Evolutionary conservation across 2,113 vertebrate genomes (phyloP), one percentile per base, ranked within the genome.

Genomic region (Vireo altiloquus): DNA sequence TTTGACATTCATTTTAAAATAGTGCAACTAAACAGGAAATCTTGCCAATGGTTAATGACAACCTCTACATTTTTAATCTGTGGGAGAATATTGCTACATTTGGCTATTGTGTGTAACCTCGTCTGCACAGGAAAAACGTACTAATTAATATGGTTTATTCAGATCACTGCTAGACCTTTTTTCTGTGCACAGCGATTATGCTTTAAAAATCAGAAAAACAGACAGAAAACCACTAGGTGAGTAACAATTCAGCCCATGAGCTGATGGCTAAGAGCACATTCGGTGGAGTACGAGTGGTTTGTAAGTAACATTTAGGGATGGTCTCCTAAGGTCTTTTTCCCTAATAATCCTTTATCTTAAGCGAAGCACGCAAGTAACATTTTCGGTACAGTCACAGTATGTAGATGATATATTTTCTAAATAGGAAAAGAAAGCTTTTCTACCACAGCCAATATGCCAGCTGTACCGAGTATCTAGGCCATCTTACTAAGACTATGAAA

Each of bases 401-500:
- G 83, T 39, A 72, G 89, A 89, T 85, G 59, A 95, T 92, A 91
- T 88, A 92, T 95, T 96, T 96, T 95, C 82, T 91, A 97, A 90
- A 91, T 53, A 75, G 76, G 70, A 84, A 39, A 87, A 57, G 87
- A 77, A 69, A 87, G 75, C 93, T 96, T 96, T 94, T 94, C 91
- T 88, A 31, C 84, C 94, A 82, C 75, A 97, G 95, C 94, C 89
- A 87, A 86, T 85, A 87, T 97, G 94, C 94, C 95, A 92, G 97
- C 95, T 96, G 86, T 89, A 94, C 68, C 10, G 95, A 98, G 92
- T 92, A 95, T 79, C 94, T 94, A 97, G 97, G 96, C 84, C 91
- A 90, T 96, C 96, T 98, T 89, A 69, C 95, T 97, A 94, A 96
- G 95, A 96, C 93, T 96, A 92, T 92, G 93, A 97, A 96, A 97